phyloP scores from a whole-genome alignment of 2,888 invertebrate species.

The Augochlorella aurata region DNA sequence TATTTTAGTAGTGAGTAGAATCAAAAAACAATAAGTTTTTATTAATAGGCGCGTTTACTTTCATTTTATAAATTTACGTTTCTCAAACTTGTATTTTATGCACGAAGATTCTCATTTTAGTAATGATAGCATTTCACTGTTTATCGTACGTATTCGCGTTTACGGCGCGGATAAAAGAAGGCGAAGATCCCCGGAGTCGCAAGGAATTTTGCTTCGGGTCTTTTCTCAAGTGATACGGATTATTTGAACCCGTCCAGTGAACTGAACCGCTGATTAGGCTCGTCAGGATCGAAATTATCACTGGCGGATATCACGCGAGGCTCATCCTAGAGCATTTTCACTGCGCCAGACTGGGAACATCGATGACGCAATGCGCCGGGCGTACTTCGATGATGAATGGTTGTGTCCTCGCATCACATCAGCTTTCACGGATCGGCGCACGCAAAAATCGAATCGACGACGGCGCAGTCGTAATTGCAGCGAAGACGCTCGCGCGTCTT shows the following conservation, averaged over 20 bases:
- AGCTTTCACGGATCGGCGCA: conserved; percentile 61
- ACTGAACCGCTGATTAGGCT: neutral
- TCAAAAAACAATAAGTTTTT: no score
- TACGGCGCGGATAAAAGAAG: no score
- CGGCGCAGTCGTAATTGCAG: conserved; percentile 64
- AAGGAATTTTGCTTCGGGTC: neutral
- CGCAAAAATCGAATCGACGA: conserved; percentile 61
- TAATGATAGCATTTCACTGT: no score
- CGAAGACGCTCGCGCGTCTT: conserved; percentile 53
- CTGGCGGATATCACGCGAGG: neutral
- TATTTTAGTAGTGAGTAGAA: no score
- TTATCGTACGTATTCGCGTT: no score
- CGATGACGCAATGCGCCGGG: conserved; percentile 43
- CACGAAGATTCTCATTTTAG: no score
- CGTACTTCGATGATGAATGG: conserved; percentile 63
- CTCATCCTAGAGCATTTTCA: neutral
- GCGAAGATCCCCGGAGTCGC: neutral
- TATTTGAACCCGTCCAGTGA: neutral
- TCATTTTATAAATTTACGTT: no score
- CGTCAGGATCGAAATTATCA: neutral
- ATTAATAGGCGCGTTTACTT: no score
- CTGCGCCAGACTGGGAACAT: neutral
- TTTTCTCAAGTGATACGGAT: neutral
- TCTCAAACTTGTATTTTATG: no score
- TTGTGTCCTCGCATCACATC: conserved; percentile 36